Evolutionary conservation across 2,888 invertebrate species (phyloP).

Genomic region (Ptilodon capucinus): DNA sequence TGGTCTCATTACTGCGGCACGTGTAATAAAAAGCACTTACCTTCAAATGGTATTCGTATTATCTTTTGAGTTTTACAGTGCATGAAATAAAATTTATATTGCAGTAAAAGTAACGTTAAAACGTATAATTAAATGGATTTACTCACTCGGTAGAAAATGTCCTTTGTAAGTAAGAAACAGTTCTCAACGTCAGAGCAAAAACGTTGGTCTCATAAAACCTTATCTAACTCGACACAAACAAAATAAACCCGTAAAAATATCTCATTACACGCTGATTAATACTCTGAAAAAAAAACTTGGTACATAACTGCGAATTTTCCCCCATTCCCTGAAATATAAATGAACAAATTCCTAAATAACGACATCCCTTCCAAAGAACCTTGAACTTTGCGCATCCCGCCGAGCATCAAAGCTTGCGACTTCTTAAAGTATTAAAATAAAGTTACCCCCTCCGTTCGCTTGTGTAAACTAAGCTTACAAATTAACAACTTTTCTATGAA

Average conservation of each 20-base stretch:
- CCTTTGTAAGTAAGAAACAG: too few species aligned
- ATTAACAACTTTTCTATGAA: slow-evolving; percentile 24
- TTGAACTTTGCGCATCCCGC: slow-evolving; percentile 33
- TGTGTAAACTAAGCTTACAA: slow-evolving; percentile 23
- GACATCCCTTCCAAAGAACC: slow-evolving; percentile 37
- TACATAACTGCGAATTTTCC: slow-evolving; percentile 33
- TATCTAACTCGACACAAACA: background rate
- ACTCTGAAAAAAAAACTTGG: slow-evolving; percentile 19
- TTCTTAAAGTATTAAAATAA: slow-evolving; percentile 45
- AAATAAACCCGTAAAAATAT: background rate
- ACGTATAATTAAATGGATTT: background rate
- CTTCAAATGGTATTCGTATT: background rate
- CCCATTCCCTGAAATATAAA: slow-evolving; percentile 37
- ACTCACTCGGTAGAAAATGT: too few species aligned
- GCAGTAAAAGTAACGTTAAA: background rate
- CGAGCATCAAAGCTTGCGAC: slow-evolving; percentile 40
- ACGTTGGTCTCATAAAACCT: too few species aligned
- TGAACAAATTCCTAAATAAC: slow-evolving; percentile 36
- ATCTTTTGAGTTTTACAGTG: background rate
- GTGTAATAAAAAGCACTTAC: background rate
- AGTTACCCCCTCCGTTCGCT: slow-evolving; percentile 24
- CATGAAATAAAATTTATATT: background rate
- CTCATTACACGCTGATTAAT: background rate
- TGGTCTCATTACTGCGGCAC: background rate
- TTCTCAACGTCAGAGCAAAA: too few species aligned